Conservation (phyloP, 2,888 invertebrate species). For the Parnassius apollo region DNA sequence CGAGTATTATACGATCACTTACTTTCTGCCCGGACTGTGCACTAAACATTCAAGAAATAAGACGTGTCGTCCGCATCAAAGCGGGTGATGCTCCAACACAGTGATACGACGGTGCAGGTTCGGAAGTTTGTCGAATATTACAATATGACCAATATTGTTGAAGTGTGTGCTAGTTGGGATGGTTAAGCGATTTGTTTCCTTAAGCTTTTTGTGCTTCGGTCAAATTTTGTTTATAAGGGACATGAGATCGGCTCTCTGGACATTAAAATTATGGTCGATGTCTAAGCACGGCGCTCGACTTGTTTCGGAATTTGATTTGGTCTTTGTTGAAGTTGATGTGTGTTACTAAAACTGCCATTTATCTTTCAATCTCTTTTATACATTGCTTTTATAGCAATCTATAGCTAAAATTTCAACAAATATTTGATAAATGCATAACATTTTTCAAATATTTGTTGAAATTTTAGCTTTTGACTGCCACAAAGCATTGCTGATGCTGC, state of each 20-base stretch:
- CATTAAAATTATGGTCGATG: slow-evolving; percentile 71
- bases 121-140: slow-evolving; percentile 62
- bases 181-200: slow-evolving; percentile 58
- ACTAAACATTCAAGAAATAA: slow-evolving; percentile 47
- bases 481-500: slow-evolving; percentile 44
- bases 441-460: too few species aligned
- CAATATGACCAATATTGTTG: slow-evolving; percentile 49
- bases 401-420: too few species aligned
- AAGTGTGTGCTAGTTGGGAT: slow-evolving; percentile 45
- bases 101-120: slow-evolving; percentile 68
- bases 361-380: slow-evolving; percentile 22
- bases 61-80: slow-evolving; percentile 55
- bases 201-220: slow-evolving; percentile 51
- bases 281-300: slow-evolving; percentile 62
- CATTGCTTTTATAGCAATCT: too few species aligned
- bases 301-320: slow-evolving; percentile 68
- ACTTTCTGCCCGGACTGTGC: slow-evolving; percentile 39
- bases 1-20: slow-evolving; percentile 50
- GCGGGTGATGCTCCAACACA: slow-evolving; percentile 55
- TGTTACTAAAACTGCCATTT: slow-evolving; percentile 46
- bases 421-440: too few species aligned
- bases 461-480: neutral
- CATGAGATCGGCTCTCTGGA: slow-evolving; percentile 47
- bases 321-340: slow-evolving; percentile 56
- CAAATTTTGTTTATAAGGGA: slow-evolving; percentile 53